Percentiles rank a stretch among this genome's conserved stretches.
These are phyloP conservation scores for Erpobdella octoculata DNA, from an alignment of 2,888 invertebrate species.

Conservation along the genomic window DNA sequence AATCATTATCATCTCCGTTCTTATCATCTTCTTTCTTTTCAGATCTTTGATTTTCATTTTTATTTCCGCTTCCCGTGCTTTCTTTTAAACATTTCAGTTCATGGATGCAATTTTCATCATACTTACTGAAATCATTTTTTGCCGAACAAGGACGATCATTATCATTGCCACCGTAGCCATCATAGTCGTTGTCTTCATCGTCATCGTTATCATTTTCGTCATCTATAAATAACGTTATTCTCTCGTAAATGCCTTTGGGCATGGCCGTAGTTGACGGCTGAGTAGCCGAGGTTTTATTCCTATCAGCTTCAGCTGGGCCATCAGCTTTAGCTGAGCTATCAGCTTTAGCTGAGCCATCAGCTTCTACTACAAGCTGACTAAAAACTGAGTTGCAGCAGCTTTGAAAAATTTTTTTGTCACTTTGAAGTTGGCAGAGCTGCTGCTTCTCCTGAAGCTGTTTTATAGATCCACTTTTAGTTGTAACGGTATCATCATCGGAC, in stretches of 20 bases:
- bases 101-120: too few species aligned
- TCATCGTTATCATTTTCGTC: conserved; percentile 11
- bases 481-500: conserved; percentile 28
- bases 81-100: too few species aligned
- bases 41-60: not conserved
- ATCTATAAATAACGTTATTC: conserved; percentile 15
- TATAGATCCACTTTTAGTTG: not conserved
- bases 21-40: not conserved
- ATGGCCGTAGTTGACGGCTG: not conserved
- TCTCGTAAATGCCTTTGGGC: not conserved
- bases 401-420: too few species aligned
- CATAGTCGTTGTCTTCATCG: not conserved
- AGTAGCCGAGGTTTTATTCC: not conserved
- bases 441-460: not conserved
- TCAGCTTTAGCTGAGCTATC: not conserved
- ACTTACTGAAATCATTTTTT: too few species aligned
- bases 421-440: not conserved
- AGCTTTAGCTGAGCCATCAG: not conserved
- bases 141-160: too few species aligned
- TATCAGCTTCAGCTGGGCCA: not conserved
- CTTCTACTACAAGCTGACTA: not conserved
- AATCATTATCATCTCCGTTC: conserved; percentile 3
- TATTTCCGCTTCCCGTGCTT: too few species aligned
- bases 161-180: not conserved
- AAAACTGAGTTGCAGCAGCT: not conserved